Base-by-base conservation (phyloP, 2,888 invertebrate species). In the Thalpophila matura region DNA sequence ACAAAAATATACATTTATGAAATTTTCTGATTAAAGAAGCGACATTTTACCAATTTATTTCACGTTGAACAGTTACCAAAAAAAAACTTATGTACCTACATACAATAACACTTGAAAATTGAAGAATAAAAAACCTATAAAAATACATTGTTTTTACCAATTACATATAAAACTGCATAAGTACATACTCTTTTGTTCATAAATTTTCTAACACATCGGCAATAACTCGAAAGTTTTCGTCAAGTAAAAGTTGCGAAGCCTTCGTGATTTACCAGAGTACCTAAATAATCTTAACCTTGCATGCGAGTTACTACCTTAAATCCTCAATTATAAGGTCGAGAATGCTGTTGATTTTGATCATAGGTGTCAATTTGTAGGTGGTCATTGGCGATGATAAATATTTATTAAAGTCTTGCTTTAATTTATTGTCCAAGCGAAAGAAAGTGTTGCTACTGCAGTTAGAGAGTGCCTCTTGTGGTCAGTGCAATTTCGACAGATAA, bases 161-260 rank as follows among this genome's bases (percentile, higher is more conserved):
- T 65, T 9, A 18, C 12, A 62, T 22, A 43, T 27, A 29, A 33
- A 50, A 7, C 27, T 18, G 7, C 56, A 58, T 43, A 10, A 1
- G 24, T 26, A 31, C 12, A 57, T 14, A 18, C 29, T 40, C 33
- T 49, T 59, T 72, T 73, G 43, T 60, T 37, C 26, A 12, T 59
- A 9, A 47, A 51, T 47, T 49, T 59, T 72, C 76, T 53, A 62
- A 38, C 56, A 56, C 45, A 45, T 50, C 7, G 42, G 37, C 37
- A 37, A 57, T 63, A 66, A 35, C 76, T 79, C 63, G 81, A 79
- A 79, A 79, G 79, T 79, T 78, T 62, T 65, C 58, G 65, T 62
- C 53, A 59, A 72, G 79, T 79, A 79, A 79, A 79, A 79, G 79
- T 79, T 79, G 81, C 55, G 76, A 79, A 75, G 53, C 56, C 75